Evolutionary conservation across 2,888 invertebrate species (phyloP), one percentile per base, ranked within the genome.

Genomic region (Netelia inedita): DNA sequence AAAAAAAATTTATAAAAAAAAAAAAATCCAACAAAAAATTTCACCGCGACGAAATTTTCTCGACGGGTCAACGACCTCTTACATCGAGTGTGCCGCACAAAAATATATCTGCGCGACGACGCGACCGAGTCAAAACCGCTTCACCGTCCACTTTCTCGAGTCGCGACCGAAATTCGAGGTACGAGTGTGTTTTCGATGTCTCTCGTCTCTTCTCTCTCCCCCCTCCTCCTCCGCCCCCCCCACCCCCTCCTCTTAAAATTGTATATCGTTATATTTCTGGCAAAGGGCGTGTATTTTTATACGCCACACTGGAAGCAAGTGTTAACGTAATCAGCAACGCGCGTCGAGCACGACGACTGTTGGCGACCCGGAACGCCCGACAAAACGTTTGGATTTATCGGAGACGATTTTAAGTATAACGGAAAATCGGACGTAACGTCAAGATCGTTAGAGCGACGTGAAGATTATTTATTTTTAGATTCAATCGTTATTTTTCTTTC

Each of bases 281-380:
- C 14, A 46, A 46, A 46, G 14, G 10, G 14, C 14, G 46, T 6
- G 46, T 46, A 10, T 46, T 46, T 46, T 46, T 10, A 46, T 14
- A 46, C 46, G 46, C 46, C 11, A 46, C 11, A 46, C 2, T 2
- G 46, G 14, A 46, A 14, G 11, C 46, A 14, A 46, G 46, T 46
- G 46, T 46, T 46, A 46, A 46, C 14, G 14, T 14, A 46, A 46
- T 46, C 11, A 46, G 46, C 46, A 11, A 46, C 46, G 14, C 14
- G 11, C 11, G 0, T 46, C 46, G 14, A 14, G 16, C 8, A 23
- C 43, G 71, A 3, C 79, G 71, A 79, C 21, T 41, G 55, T n/a
- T 6, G 46, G 16, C 71, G 82, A 82, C 78, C 81, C 66, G 53
- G 63, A 79, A 79, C 79, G 83, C 55, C 69, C 78, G 69, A 35